Percentiles rank a stretch among this genome's conserved stretches.
These are phyloP conservation scores for Drosophila truncata DNA, from an alignment of 1,140 invertebrate species.

Conservation along the genomic window DNA sequence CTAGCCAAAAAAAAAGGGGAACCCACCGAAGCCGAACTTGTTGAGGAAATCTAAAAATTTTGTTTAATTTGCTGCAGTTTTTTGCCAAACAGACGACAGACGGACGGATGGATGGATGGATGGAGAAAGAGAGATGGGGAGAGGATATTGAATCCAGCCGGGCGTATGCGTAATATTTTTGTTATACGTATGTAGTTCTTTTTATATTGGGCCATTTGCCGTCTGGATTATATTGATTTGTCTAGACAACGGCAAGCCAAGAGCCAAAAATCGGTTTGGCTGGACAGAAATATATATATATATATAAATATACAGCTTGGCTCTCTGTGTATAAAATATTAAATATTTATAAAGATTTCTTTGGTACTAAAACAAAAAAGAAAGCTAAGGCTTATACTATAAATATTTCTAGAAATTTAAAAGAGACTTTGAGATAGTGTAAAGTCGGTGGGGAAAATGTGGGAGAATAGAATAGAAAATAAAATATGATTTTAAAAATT, in stretches of 20 bases:
- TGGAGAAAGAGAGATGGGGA: neutral
- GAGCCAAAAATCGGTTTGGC: slow-evolving; percentile 27
- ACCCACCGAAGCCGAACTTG: slow-evolving; percentile 24
- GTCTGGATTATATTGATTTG: slow-evolving; percentile 82
- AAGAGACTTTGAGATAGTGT: neutral
- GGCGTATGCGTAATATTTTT: slow-evolving; percentile 78
- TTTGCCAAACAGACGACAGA: slow-evolving; percentile 28
- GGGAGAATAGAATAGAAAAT: too few species aligned
- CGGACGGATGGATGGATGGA: neutral
- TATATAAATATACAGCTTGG: neutral
- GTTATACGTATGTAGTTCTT: slow-evolving; percentile 50
- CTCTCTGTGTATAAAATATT: slow-evolving; percentile 31
- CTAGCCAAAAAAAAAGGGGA: slow-evolving; percentile 13
- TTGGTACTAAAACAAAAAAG: neutral
- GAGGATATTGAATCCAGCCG: slow-evolving; percentile 31
- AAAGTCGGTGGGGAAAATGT: neutral
- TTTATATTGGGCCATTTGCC: slow-evolving; percentile 58
- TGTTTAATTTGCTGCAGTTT: slow-evolving; percentile 78
- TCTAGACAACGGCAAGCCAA: slow-evolving; percentile 51
- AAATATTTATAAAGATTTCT: slow-evolving; percentile 25
- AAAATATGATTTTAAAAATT: neutral
- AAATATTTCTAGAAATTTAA: neutral
- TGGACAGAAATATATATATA: neutral
- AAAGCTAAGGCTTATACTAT: neutral
- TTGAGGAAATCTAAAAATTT: slow-evolving; percentile 75